Evolutionary conservation across 1,140 invertebrate species (phyloP), one percentile per base, ranked within the genome.

Genomic region (Polypedilum pembai): DNA sequence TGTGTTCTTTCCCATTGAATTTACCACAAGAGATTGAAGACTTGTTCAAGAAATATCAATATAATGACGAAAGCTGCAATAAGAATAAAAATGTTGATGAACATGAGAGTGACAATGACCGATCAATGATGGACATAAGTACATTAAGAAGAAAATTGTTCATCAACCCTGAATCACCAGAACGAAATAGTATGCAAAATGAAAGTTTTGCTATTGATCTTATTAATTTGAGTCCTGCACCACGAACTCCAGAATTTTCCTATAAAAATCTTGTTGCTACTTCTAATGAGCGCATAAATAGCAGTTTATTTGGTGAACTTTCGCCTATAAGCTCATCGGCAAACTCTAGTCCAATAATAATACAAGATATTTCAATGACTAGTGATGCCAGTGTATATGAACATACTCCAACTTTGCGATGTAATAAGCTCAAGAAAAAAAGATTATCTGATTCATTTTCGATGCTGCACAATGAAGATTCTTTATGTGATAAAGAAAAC

Each of bases 21-120:
- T 77, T 87, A 33, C 85, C 85, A 0, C 74, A 78, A 65, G 79
- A 83, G 10, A 76, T 87, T 1, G 85, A 85, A 76, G 83, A 86
- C 69, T 81, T 79, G 0, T 77, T 87, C 24, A 83, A 83, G 76
- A 84, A 85, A 10, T 86, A 84, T 74, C 17, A 69, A 20, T 10
- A 18, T 69, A 56, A 56, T 56, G 45, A 56, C 24, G 24, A 33
- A 33, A 33, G 24, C 24, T 33, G 24, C 24, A 33, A 33, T 33
- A 33, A 1, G 5, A 33, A 33, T 33, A 33, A 33, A 33, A 33
- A 33, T 33, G n/a, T 8, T 20, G 7, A 20, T 69, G 65, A 69
- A 0, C 4, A 21, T 7, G 65, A 69, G 20, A 5, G 7, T 18
- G 20, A 18, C 12, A 15, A 10, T 21, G 65, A 69, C 18, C 17